These are phyloP conservation scores for Sericinus montela DNA, from an alignment of 2,888 invertebrate species.

Conservation along the genomic window DNA sequence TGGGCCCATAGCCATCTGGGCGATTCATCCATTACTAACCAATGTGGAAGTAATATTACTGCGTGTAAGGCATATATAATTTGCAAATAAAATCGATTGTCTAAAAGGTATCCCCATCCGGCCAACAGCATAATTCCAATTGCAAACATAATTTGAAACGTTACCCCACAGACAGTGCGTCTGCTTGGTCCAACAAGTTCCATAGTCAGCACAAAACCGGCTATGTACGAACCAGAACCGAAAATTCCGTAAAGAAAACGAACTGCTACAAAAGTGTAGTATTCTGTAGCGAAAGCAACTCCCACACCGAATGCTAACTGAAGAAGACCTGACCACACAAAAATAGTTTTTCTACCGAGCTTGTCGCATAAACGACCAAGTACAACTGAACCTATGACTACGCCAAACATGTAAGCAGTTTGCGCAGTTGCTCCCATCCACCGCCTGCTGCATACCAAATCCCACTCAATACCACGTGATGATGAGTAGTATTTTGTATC, in stretches of 20 bases:
- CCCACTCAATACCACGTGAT: constrained; percentile 90
- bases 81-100: constrained; percentile 86
- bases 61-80: constrained; percentile 88
- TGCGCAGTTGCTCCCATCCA: constrained; percentile 92
- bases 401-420: constrained; percentile 90
- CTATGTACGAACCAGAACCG: constrained; percentile 87
- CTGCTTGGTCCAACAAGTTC: constrained; percentile 90
- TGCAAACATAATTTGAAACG: constrained; percentile 89
- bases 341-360: constrained; percentile 88
- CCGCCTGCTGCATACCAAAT: constrained; percentile 87
- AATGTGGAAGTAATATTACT: constrained; percentile 85
- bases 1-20: constrained; percentile 94
- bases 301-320: constrained; percentile 85
- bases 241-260: constrained; percentile 89
- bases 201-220: constrained; percentile 86
- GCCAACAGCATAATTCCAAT: constrained; percentile 89
- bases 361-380: constrained; percentile 89
- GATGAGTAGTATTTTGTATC: constrained; percentile 85
- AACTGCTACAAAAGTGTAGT: constrained; percentile 82
- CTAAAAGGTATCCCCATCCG: constrained; percentile 88
- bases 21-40: constrained; percentile 93
- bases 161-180: constrained; percentile 88
- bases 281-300: constrained; percentile 88
- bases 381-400: constrained; percentile 87
- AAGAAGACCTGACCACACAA: constrained; percentile 86